Evolutionary conservation across 2,797 vertebrate genomes (phyloP).

Genomic region (Sebastes diploproa): DNA sequence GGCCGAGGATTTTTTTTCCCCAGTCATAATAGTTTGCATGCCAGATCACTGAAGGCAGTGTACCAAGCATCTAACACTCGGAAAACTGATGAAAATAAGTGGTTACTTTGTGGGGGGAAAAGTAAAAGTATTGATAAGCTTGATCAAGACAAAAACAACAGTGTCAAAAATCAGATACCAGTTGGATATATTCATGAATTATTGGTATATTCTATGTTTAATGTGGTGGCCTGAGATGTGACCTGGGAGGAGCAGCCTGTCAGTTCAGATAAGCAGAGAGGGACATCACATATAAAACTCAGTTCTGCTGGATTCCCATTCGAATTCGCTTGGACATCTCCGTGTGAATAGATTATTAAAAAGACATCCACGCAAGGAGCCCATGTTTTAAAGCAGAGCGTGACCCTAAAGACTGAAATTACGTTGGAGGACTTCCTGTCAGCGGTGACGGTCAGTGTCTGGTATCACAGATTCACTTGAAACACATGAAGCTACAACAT

Average conservation of each 20-base stretch:
- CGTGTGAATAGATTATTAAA: conserved; percentile 9
- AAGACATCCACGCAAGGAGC: conserved; percentile 9
- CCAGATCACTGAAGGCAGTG: conserved; percentile 1
- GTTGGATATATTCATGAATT: not conserved
- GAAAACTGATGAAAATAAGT: not conserved
- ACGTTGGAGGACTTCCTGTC: not conserved
- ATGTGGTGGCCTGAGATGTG: not conserved
- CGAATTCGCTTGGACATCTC: conserved; percentile 32
- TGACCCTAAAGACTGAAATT: not conserved
- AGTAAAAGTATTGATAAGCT: not conserved
- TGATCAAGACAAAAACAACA: not conserved
- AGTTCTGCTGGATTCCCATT: not conserved
- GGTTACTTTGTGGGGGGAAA: not conserved
- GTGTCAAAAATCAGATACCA: not conserved
- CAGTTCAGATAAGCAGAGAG: conserved; percentile 60
- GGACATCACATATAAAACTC: conserved; percentile 38
- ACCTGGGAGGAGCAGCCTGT: conserved; percentile 38
- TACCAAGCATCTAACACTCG: not conserved
- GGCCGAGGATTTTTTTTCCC: not conserved
- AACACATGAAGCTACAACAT: not conserved
- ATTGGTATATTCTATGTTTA: not conserved
- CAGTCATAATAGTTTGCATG: conserved; percentile 28
- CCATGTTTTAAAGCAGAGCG: conserved; percentile 1
- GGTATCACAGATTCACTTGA: not conserved
- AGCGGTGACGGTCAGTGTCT: not conserved